Base-by-base conservation (phyloP, 1,140 invertebrate genomes). In the Magallana gigas region DNA sequence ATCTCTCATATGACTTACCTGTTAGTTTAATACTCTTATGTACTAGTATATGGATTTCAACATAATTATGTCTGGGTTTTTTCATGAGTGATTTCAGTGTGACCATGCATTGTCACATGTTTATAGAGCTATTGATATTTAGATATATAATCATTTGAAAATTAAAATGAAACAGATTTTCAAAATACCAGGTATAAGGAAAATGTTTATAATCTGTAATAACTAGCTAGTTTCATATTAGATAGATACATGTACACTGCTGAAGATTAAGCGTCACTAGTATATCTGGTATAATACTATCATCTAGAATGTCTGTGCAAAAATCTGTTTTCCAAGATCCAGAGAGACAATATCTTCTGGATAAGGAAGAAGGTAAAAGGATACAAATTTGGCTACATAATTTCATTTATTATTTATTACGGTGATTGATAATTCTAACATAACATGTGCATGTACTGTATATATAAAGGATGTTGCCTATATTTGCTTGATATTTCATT, bases 281-380 rank as follows among this genome's bases (percentile, higher is more conserved):
- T 62, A 71, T 9, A 71, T 18, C 23, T 29, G 6, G 23, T 36
- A 29, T 12, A 12, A 36, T 76, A 76, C 18, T 12, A 76, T 48
- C 36, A 2, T 48, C 23, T 29, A 76, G 23, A 76, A 76, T 76
- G 68, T 36, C 68, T 23, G 68, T 23, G 68, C 18, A 29, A 76
- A 76, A 12, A 76, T 29, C 9, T 76, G 5, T 62, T 62, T 2
- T 18, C 23, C 23, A 5, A 29, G 68, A 76, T 76, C 36, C 23
- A 1, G 68, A 76, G 29, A 76, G 68, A 76, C 68, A 76, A 29
- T 76, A 36, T 29, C 23, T 76, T 76, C 36, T 76, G 68, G 68
- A 76, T 29, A 29, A 7, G 14, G 68, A 76, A 29, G 36, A 76
- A 23, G 68, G 68, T 76, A 76, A 76, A 9, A 9, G 36, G 36